Evolutionary conservation across 2,888 invertebrate species (phyloP).

Genomic region (Sarcophaga caerulescens): DNA sequence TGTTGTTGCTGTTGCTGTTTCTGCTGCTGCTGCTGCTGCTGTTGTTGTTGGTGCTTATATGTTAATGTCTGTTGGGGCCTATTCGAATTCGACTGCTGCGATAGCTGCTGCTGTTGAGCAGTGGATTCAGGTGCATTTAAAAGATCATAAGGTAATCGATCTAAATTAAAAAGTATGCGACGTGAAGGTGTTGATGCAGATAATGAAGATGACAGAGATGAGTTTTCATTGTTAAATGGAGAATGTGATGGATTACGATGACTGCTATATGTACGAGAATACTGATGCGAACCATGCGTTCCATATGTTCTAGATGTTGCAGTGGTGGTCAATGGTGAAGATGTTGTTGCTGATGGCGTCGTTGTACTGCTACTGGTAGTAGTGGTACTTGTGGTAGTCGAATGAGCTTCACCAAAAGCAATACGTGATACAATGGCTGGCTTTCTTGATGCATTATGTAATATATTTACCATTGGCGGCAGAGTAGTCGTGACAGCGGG

Average conservation of each 20-base stretch:
- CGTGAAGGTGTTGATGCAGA: constrained; percentile 71
- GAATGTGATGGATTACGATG: constrained; percentile 69
- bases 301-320: constrained; percentile 61
- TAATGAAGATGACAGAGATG: constrained; percentile 68
- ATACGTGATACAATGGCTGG: constrained; percentile 79
- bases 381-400: constrained; percentile 48
- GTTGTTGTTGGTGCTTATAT: constrained; percentile 58
- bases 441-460: constrained; percentile 74
- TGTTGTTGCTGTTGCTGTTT: constrained; percentile 70
- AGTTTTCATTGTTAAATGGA: constrained; percentile 48
- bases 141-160: constrained; percentile 80
- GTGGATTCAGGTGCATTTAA: constrained; percentile 78
- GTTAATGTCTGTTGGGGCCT: constrained; percentile 64
- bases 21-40: constrained; percentile 70
- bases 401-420: constrained; percentile 78
- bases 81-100: constrained; percentile 69
- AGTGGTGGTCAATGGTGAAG: constrained; percentile 37
- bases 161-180: constrained; percentile 80
- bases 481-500: constrained; percentile 34
- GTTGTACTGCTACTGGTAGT: constrained; percentile 50
- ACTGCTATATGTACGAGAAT: constrained; percentile 62
- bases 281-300: constrained; percentile 65
- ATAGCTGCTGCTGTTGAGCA: constrained; percentile 73
- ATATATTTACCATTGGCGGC: constrained; percentile 66
- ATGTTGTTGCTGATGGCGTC: constrained; percentile 49